Evolutionary conservation across 2,888 invertebrate species (phyloP), one percentile per base, ranked within the genome.

Genomic region (Physocephala rufipes): DNA sequence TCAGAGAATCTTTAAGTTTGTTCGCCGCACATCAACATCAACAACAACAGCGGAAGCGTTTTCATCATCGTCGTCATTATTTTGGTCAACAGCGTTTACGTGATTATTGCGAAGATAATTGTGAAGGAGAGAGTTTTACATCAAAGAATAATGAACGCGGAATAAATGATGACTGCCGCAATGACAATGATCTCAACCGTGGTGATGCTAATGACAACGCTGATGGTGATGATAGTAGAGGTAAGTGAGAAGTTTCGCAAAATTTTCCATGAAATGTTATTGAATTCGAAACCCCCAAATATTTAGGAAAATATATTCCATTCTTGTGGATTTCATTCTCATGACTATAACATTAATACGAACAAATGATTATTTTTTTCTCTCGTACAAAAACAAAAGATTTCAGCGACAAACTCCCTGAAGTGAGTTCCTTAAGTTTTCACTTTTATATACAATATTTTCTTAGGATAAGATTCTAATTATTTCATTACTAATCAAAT

Each of bases 1-100:
- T 15, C 3, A 62, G 67, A 3, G 77, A 80, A 24, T 77, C 81
- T 7, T 76, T 81, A 51, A 81, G 81, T 74, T 73, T 82, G 55
- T 78, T 75, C 7, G 24, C 72, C 30, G 28, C 63, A 53, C 61
- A 21, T 51, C 67, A 71, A 16, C 74, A 64, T 47, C 53, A 67
- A 13, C 36, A 70, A 62, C 74, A 72, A 73, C 71, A 65, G 0
- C 89, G 89, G 77, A 84, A 83, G 72, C 83, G 84, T 63, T 84
- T 83, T 69, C 83, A 83, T 74, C 84, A 83, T 87, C 79, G 87
- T 83, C 81, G 81, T 71, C 81, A 81, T 71, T 81, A 82, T 67
- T 81, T 81, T 71, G 81, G 82, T 3, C 81, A 81, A 62, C 76
- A 82, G 74, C 81, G 79, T 26, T 76, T 70, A 19, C 68, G 69